Conservation (phyloP, 2,113 vertebrate genomes). For the Mustela lutreola region DNA sequence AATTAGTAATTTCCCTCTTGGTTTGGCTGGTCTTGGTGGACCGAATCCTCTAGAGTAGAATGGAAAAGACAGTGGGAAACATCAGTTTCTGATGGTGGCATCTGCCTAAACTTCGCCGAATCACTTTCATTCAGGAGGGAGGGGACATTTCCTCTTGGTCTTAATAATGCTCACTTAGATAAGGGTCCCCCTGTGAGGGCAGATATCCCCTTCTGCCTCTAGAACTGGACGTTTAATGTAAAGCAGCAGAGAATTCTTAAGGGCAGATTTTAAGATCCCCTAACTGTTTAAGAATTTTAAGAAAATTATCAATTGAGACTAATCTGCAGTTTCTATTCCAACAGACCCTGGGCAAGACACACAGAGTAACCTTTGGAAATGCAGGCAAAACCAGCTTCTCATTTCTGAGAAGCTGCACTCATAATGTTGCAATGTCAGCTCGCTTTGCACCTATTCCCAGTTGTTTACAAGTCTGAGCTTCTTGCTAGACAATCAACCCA, state of each 20-base stretch:
- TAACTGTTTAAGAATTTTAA: neutral
- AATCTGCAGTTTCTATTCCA: neutral
- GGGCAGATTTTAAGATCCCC: neutral
- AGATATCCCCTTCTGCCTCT: neutral
- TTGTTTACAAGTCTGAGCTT: neutral
- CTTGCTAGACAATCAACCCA: neutral
- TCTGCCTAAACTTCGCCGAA: neutral
- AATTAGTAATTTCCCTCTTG: neutral
- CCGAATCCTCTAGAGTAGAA: neutral
- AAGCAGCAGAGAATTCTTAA: neutral
- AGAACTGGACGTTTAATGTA: neutral
- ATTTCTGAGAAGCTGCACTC: neutral
- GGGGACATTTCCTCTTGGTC: neutral
- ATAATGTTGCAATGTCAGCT: neutral
- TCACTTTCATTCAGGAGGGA: neutral
- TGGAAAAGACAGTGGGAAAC: neutral
- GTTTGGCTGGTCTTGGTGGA: neutral
- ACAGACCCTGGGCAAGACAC: neutral
- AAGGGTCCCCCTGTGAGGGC: neutral
- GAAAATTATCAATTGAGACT: slow-evolving; percentile 2
- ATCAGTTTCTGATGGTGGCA: neutral
- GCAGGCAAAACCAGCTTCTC: neutral
- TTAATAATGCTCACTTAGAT: neutral
- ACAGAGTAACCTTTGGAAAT: slow-evolving; percentile 15
- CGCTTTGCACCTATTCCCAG: neutral